Percentiles rank a stretch among this genome's conserved stretches.
These are phyloP conservation scores for Oxyteleia sp. DNA, from an alignment of 2,888 invertebrate species.

Conservation along the genomic window DNA sequence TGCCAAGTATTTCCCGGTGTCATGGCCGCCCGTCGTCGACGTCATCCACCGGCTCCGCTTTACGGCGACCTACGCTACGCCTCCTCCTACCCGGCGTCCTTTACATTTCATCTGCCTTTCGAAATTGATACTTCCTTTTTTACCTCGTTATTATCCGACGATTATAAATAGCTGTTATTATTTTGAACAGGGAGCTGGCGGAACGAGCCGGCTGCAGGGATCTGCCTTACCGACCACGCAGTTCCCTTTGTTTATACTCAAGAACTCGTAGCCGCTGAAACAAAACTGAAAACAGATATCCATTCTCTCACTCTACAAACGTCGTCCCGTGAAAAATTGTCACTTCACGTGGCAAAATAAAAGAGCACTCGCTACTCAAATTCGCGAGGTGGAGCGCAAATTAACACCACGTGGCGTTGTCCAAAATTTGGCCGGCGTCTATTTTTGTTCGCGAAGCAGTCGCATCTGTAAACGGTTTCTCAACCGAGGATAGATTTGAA, in stretches of 20 bases:
- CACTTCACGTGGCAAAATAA: not conserved
- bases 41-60: slow-evolving; percentile 21
- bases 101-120: slow-evolving; percentile 50
- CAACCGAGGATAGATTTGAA: not conserved
- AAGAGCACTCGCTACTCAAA: not conserved
- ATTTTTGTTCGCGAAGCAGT: no score
- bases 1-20: no score
- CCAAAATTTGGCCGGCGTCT: not conserved
- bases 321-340: not conserved
- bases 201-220: not conserved
- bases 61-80: slow-evolving; percentile 66
- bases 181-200: not conserved
- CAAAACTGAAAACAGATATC: not conserved
- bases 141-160: slow-evolving; percentile 20
- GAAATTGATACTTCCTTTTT: slow-evolving; percentile 47
- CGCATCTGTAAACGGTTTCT: slow-evolving; percentile 26
- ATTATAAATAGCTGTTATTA: slow-evolving; percentile 30
- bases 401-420: not conserved
- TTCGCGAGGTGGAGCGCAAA: slow-evolving; percentile 11
- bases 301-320: slow-evolving; percentile 10
- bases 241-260: not conserved
- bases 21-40: no score
- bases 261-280: not conserved
- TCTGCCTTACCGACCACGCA: slow-evolving; percentile 12
- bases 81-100: slow-evolving; percentile 42